Evolutionary conservation across 2,888 invertebrate genomes (phyloP).

Genomic region (Heliconius aoede): DNA sequence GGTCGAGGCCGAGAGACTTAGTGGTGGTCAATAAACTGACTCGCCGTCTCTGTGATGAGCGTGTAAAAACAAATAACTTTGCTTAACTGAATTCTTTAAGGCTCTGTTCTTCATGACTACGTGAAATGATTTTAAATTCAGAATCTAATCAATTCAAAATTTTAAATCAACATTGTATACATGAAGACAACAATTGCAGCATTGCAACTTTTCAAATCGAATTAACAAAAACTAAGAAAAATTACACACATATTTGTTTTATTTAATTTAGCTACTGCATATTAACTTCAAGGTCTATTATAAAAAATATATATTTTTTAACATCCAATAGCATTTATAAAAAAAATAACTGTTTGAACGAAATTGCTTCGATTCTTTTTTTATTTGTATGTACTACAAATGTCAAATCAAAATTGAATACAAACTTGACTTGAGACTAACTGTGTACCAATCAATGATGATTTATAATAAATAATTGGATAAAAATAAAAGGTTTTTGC

Average conservation of each 20-base stretch:
- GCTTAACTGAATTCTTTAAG: constrained; percentile 48
- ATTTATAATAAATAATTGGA: constrained; percentile 43
- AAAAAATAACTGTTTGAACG: neutral
- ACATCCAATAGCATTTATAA: neutral
- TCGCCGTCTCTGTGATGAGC: constrained; percentile 61
- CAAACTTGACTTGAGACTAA: neutral
- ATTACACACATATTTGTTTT: no score
- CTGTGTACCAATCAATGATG: constrained; percentile 14
- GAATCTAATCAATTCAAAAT: constrained; percentile 27
- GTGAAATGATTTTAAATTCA: constrained; percentile 26
- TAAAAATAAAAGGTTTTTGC: constrained; percentile 37
- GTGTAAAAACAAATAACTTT: constrained; percentile 49
- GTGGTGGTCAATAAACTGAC: constrained; percentile 77
- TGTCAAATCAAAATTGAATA: no score
- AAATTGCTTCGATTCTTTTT: no score
- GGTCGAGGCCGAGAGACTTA: constrained; percentile 60
- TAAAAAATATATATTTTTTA: no score
- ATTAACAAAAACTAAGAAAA: neutral
- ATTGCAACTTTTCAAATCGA: neutral
- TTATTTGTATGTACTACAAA: neutral
- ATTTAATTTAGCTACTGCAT: neutral
- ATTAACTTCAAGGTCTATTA: neutral
- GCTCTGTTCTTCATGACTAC: constrained; percentile 33
- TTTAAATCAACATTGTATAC: neutral
- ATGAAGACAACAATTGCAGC: no score